Conservation (phyloP, 2,113 vertebrate species). For the Plecturocebus donacophilus region DNA sequence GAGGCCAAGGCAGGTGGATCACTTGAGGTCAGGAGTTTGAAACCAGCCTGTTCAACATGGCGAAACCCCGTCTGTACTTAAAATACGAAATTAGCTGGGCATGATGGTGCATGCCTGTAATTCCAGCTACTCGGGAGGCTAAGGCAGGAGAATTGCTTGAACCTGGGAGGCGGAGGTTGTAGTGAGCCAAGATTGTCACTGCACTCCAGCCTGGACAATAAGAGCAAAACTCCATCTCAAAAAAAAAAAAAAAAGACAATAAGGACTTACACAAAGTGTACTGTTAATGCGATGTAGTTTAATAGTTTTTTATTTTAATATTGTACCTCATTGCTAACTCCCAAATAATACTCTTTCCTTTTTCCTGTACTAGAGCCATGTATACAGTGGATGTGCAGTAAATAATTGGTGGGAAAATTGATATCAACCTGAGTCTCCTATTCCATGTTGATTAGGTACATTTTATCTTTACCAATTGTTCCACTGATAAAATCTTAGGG, state of each 20-base stretch:
- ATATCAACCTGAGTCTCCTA: not conserved
- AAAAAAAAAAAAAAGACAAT: not conserved
- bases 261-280: not conserved
- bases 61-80: no score
- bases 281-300: not conserved
- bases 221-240: no score
- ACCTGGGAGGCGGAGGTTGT: no score
- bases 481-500: not conserved
- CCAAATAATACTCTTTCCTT: not conserved
- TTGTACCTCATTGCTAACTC: not conserved
- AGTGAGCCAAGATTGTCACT: no score
- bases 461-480: slow-evolving; percentile 19
- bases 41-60: no score
- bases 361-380: not conserved
- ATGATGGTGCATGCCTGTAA: no score
- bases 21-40: no score
- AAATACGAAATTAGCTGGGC: no score
- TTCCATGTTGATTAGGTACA: not conserved
- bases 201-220: no score
- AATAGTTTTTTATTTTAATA: not conserved
- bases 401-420: not conserved
- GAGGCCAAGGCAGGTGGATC: no score
- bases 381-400: not conserved
- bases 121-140: no score
- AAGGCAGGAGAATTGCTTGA: no score